Percentiles rank a stretch among this genome's conserved stretches.
Conservation (phyloP, 2,113 vertebrate genomes). For the Rhynchomys soricoides region DNA sequence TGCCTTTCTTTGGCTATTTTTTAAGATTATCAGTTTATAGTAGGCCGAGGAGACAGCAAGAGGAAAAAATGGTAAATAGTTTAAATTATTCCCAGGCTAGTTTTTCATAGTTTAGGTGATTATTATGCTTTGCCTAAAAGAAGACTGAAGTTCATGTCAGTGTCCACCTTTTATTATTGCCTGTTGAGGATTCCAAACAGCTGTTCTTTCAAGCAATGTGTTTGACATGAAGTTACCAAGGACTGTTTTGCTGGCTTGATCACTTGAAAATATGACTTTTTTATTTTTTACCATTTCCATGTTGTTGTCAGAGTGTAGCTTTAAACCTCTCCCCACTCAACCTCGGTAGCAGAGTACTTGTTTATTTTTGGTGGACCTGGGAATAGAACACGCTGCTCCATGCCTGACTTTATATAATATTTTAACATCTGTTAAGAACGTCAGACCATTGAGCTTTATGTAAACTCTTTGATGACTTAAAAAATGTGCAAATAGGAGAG, state of each 20-base stretch:
- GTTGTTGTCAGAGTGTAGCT: background rate
- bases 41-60: background rate
- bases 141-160: background rate
- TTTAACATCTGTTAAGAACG: slow-evolving; percentile 33
- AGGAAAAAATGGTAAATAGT: background rate
- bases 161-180: background rate
- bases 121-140: slow-evolving; percentile 1
- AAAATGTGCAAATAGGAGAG: background rate
- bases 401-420: background rate
- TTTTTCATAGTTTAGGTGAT: slow-evolving; percentile 36
- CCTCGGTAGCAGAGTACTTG: background rate
- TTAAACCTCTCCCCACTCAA: background rate
- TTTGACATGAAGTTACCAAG: background rate
- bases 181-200: slow-evolving; percentile 19
- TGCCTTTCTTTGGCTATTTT: background rate
- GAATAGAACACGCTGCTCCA: background rate
- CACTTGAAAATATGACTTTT: background rate
- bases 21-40: background rate
- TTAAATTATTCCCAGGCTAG: background rate
- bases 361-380: background rate
- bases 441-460: background rate
- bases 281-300: background rate
- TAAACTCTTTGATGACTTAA: background rate
- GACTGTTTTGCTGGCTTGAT: background rate
- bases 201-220: background rate